phyloP scores from a whole-genome alignment of 2,113 vertebrate genomes.

The Myotis yumanensis region DNA sequence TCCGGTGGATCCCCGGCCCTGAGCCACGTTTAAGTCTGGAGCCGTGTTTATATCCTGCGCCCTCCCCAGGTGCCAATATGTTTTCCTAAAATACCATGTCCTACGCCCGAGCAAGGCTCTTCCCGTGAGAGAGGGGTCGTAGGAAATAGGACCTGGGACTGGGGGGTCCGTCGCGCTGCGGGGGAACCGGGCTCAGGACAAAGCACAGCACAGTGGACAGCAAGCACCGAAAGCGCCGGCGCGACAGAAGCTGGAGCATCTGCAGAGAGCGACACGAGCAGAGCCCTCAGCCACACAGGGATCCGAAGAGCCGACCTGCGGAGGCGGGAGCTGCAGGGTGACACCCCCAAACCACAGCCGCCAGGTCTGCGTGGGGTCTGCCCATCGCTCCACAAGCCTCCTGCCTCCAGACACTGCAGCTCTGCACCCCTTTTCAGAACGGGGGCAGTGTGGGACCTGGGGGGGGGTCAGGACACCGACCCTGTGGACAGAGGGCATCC shows the following conservation, averaged over 20 bases:
- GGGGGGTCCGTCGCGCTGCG: accelerated
- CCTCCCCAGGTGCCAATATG: not conserved
- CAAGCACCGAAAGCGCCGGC: not conserved
- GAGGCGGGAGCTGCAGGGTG: accelerated
- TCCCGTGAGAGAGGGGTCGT: not conserved
- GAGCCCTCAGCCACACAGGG: not conserved
- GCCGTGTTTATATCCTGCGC: not conserved
- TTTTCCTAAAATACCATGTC: not conserved
- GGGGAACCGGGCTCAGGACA: accelerated
- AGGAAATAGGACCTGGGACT: not conserved
- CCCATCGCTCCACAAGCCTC: accelerated
- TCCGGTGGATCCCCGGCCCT: not conserved
- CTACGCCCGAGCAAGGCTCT: not conserved
- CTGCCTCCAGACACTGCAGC: not conserved
- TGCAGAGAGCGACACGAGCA: too few species aligned
- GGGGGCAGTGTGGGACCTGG: not conserved
- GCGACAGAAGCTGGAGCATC: not conserved
- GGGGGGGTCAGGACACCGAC: not conserved
- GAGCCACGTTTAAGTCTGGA: not conserved
- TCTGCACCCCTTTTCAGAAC: slow-evolving; percentile 3
- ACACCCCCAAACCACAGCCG: accelerated
- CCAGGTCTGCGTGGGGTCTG: not conserved
- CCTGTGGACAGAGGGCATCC: slow-evolving; percentile 29
- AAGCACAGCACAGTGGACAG: accelerated
- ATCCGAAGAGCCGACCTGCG: too few species aligned